phyloP scores from a whole-genome alignment of 1,140 invertebrate species.

The Magallana gigas region DNA sequence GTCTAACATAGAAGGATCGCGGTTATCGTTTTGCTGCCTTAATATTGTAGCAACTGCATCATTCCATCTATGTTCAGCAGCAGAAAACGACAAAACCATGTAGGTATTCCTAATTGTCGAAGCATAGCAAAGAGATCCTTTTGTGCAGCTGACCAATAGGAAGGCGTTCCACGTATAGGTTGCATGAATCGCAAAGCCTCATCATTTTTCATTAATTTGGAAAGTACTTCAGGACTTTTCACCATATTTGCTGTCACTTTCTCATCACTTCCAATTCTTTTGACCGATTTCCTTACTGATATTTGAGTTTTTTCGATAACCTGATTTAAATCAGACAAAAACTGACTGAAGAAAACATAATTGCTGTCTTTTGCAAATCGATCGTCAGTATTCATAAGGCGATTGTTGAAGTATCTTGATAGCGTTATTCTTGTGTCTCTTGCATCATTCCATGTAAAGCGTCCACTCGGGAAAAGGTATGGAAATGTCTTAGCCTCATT shows the following conservation, averaged over 20 bases:
- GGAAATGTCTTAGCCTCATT: conserved; percentile 48
- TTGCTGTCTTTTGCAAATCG: too few species aligned
- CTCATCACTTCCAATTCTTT: too few species aligned
- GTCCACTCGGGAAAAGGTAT: conserved; percentile 30
- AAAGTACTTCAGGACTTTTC: neutral
- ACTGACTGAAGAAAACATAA: too few species aligned
- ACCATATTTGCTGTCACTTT: neutral
- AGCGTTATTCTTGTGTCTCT: conserved; percentile 33
- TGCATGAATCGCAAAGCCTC: conserved; percentile 52
- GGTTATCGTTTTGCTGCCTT: conserved; percentile 45
- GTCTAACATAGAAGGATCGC: neutral
- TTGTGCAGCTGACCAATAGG: conserved; percentile 53
- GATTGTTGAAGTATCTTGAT: conserved; percentile 37
- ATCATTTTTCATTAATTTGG: neutral
- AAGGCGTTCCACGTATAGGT: conserved; percentile 55
- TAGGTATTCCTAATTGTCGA: conserved; percentile 53
- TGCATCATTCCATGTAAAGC: conserved; percentile 35
- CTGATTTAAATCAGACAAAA: too few species aligned
- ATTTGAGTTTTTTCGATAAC: too few species aligned
- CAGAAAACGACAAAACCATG: conserved; percentile 59
- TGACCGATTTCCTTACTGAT: too few species aligned
- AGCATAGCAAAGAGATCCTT: conserved; percentile 66
- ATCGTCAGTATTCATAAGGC: too few species aligned
- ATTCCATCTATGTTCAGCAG: conserved; percentile 57
- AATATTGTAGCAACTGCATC: conserved; percentile 48